Conservation (phyloP, 2,888 invertebrate genomes). For the Cerceris rybyensis region DNA sequence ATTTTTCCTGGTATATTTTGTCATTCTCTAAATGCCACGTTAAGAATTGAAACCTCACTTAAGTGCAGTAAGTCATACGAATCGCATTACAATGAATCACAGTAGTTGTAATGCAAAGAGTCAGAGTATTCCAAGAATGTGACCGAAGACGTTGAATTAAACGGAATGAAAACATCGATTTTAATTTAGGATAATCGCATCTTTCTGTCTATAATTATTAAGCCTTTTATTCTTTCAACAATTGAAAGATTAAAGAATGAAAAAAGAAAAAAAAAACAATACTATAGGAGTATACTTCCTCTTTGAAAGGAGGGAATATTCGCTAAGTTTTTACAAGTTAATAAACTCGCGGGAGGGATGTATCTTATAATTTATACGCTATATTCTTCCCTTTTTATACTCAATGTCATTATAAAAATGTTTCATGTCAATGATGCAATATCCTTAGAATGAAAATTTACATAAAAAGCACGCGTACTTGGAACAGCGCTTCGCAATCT, state of each 20-base stretch:
- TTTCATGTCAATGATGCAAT: constrained; percentile 20
- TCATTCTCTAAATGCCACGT: not conserved
- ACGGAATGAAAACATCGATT: not conserved
- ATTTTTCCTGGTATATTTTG: no score
- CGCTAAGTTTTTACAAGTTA: not conserved
- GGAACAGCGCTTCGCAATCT: constrained; percentile 12
- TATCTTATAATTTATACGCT: not conserved
- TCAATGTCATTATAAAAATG: constrained; percentile 2
- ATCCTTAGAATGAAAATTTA: constrained; percentile 27
- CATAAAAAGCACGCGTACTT: constrained; percentile 16
- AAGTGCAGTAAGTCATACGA: constrained; percentile 22
- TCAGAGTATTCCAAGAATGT: constrained; percentile 29
- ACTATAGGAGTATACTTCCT: no score
- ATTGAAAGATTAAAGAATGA: no score
- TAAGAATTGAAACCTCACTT: constrained; percentile 8
- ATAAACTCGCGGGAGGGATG: constrained; percentile 1
- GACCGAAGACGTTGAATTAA: not conserved
- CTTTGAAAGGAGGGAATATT: no score
- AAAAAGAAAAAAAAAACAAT: no score
- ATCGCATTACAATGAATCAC: constrained; percentile 41
- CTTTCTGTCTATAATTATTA: no score
- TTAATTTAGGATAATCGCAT: no score
- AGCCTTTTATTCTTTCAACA: no score
- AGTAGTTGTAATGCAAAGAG: constrained; percentile 4
- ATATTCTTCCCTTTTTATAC: not conserved